These are phyloP conservation scores for Galagoides demidoff DNA, from an alignment of 2,797 vertebrate species.

Conservation along the genomic window DNA sequence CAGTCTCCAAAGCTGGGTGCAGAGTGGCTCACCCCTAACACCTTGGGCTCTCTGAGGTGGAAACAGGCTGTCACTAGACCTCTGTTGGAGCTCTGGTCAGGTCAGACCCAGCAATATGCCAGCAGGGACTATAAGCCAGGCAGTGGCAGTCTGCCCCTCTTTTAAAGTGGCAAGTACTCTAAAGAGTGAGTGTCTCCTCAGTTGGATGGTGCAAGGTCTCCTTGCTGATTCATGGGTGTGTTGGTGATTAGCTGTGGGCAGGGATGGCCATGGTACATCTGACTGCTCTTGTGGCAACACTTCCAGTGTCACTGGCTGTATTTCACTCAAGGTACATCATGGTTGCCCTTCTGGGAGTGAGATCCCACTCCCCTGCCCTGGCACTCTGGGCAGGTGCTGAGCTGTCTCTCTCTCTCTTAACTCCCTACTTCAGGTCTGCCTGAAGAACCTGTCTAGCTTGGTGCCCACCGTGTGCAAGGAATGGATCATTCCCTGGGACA, in stretches of 20 bases:
- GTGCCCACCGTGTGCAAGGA: neutral
- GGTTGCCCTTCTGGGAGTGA: accelerated
- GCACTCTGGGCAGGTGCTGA: accelerated
- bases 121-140: neutral
- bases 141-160: neutral
- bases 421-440: neutral
- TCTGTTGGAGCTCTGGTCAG: neutral
- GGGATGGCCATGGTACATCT: no score
- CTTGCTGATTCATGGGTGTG: neutral
- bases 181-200: neutral
- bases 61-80: no score
- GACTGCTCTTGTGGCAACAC: no score
- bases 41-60: neutral
- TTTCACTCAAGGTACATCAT: no score
- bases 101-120: neutral
- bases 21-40: neutral
- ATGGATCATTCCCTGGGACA: neutral
- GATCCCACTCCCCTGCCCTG: neutral
- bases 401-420: neutral
- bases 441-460: neutral
- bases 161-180: neutral
- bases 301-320: neutral
- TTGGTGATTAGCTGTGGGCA: neutral
- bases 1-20: neutral
- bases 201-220: neutral